Evolutionary conservation across 2,888 invertebrate genomes (phyloP).

Genomic region (Sminthurinus aureus): DNA sequence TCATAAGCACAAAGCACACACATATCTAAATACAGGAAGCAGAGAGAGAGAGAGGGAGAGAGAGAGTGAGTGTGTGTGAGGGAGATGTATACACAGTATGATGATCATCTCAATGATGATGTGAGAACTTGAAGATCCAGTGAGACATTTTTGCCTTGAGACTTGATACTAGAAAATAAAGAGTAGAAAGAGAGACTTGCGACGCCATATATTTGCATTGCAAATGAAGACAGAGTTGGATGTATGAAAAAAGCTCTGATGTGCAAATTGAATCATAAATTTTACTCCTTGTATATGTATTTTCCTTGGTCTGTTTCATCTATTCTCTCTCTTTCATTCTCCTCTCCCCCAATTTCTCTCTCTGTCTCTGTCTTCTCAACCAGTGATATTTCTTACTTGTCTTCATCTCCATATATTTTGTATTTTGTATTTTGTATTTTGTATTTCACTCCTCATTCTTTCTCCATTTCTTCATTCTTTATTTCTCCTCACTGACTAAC

Average conservation of each 20-base stretch:
- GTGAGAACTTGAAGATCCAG: conserved; percentile 50
- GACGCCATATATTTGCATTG: conserved; percentile 56
- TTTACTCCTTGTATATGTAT: conserved; percentile 47
- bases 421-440: not conserved
- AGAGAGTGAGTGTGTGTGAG: not conserved
- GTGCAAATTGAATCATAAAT: conserved; percentile 61
- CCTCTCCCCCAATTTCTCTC: not conserved
- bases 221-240: conserved; percentile 57
- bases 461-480: not conserved
- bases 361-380: not conserved
- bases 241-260: conserved; percentile 54
- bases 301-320: conserved; percentile 29
- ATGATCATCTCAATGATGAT: conserved; percentile 58
- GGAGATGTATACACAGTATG: conserved; percentile 19
- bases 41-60: conserved; percentile 20
- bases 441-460: not conserved
- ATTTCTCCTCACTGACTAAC: too few relatives aligned
- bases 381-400: not conserved
- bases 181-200: too few relatives aligned
- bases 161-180: too few relatives aligned
- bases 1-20: not conserved
- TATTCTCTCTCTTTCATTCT: not conserved
- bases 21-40: not conserved
- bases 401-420: not conserved
- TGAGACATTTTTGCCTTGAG: conserved; percentile 35